phyloP scores from a whole-genome alignment of 2,113 vertebrate species.

The Heterotilapia buettikoferi region DNA sequence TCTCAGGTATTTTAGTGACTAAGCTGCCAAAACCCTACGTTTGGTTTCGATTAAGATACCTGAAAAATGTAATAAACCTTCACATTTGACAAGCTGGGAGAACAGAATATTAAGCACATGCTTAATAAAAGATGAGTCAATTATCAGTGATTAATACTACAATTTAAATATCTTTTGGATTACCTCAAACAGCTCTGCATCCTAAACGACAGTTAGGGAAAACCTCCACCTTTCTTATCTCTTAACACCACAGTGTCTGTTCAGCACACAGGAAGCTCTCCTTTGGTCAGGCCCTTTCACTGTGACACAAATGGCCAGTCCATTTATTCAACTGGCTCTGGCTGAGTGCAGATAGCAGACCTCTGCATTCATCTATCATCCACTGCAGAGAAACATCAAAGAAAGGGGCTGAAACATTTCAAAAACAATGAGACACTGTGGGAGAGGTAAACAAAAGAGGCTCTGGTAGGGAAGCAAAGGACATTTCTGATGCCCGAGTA shows the following conservation, averaged over 20 bases:
- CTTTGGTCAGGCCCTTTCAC: conserved; percentile 10
- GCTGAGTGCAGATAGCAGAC: conserved; percentile 53
- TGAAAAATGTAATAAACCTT: neutral
- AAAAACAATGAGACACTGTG: conserved; percentile 21
- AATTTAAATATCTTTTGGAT: neutral
- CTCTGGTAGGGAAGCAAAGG: neutral
- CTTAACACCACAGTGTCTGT: conserved; percentile 4
- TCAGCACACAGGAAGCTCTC: conserved; percentile 32
- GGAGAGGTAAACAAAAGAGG: neutral
- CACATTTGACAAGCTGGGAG: neutral
- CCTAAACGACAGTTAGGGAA: neutral
- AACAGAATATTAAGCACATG: neutral
- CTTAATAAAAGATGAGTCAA: neutral
- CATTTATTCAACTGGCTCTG: conserved; percentile 40
- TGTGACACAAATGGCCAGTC: conserved; percentile 12
- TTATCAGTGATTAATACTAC: neutral
- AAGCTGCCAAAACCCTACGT: neutral
- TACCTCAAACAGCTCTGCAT: neutral
- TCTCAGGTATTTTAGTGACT: neutral
- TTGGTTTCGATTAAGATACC: neutral
- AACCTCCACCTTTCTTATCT: conserved; percentile 37
- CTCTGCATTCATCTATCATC: conserved; percentile 37
- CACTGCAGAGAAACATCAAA: conserved; percentile 20
- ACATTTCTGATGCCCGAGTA: neutral
- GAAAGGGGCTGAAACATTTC: neutral